Evolutionary conservation across 2,797 vertebrate species (phyloP).

Genomic region (Sebastes reedi): DNA sequence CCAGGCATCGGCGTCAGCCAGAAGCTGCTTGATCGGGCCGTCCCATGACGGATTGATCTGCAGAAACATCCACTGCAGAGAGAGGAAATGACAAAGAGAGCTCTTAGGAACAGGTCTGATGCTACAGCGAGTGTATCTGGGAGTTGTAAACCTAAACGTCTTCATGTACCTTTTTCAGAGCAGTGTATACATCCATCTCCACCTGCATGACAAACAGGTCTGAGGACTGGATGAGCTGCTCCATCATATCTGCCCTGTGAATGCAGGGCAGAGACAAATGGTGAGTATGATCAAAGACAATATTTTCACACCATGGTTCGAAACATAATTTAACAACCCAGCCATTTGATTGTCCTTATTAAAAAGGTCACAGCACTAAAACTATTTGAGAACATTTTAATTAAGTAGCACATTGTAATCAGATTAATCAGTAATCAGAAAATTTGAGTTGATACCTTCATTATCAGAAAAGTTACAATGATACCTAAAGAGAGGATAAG

Average conservation of each 20-base stretch:
- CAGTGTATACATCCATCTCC: conserved; percentile 98
- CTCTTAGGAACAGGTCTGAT: background rate
- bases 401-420: background rate
- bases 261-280: background rate
- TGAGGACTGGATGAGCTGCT: conserved; percentile 92
- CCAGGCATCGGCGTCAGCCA: conserved; percentile 93
- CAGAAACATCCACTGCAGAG: conserved; percentile 95
- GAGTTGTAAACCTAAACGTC: background rate
- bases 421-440: too few species aligned
- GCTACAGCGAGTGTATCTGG: background rate
- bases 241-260: conserved; percentile 90
- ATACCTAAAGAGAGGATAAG: background rate
- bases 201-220: conserved; percentile 99
- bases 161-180: conserved; percentile 92
- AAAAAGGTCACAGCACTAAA: background rate
- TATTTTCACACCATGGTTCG: background rate
- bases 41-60: conserved; percentile 95
- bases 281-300: background rate
- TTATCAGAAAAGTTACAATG: background rate
- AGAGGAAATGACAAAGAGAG: background rate
- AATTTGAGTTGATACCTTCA: too few species aligned
- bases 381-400: background rate
- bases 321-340: background rate
- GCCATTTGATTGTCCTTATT: background rate
- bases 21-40: conserved; percentile 92